phyloP scores from a whole-genome alignment of 1,140 invertebrate species.

The Hetaerina americana region DNA sequence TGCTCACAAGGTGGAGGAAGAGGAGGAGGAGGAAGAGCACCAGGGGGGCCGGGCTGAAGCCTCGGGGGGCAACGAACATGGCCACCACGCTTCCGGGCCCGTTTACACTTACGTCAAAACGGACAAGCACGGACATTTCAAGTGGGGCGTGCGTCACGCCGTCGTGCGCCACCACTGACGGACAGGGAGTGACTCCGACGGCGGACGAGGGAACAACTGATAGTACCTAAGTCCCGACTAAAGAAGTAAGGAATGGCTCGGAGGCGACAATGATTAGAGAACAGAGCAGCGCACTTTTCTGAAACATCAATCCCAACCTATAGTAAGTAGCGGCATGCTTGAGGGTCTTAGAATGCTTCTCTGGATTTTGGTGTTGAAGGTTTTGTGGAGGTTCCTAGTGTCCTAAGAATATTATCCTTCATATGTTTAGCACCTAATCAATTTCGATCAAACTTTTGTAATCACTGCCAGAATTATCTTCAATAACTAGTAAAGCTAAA shows the following conservation, averaged over 20 bases:
- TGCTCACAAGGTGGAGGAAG: background rate
- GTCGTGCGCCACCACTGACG: conserved; percentile 12
- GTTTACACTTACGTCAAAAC: conserved; percentile 23
- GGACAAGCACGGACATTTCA: conserved; percentile 27
- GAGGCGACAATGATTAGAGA: too few relatives aligned
- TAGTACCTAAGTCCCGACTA: background rate
- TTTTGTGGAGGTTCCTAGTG: too few relatives aligned
- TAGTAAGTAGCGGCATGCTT: background rate
- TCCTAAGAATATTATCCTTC: too few relatives aligned
- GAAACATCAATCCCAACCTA: too few relatives aligned
- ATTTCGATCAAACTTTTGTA: too few relatives aligned
- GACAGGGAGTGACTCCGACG: too few relatives aligned
- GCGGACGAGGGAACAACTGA: background rate
- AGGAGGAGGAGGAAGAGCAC: background rate
- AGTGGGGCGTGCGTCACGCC: conserved; percentile 27
- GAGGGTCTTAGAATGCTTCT: too few relatives aligned
- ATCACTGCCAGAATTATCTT: too few relatives aligned
- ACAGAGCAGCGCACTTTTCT: too few relatives aligned
- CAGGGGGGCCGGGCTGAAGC: background rate
- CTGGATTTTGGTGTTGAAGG: too few relatives aligned
- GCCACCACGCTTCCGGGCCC: background rate
- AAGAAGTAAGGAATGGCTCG: background rate
- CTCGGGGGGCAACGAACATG: background rate
- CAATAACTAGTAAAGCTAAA: too few relatives aligned
- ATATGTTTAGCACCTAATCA: too few relatives aligned